Evolutionary conservation across 2,797 vertebrate species (phyloP).

Genomic region (Pogonophryne albipinna): DNA sequence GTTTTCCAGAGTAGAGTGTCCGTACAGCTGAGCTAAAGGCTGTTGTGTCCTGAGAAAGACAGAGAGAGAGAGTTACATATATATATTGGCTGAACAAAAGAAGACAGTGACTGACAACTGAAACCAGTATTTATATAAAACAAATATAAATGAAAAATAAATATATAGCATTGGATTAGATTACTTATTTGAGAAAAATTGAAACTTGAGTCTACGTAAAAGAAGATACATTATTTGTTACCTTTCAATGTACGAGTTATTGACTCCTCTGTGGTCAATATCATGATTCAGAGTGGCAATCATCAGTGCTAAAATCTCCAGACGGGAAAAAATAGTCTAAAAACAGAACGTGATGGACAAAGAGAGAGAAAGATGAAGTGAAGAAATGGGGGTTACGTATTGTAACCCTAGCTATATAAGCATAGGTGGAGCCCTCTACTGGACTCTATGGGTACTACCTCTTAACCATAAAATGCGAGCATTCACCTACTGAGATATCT

Average conservation of each 20-base stretch:
- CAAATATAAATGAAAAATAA: neutral
- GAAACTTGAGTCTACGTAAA: neutral
- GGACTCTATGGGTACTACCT: no score
- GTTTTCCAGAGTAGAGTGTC: slow-evolving; percentile 75
- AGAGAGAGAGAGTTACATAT: neutral
- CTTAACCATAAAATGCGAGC: no score
- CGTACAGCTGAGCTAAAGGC: slow-evolving; percentile 76
- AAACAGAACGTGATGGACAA: slow-evolving; percentile 11
- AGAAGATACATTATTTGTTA: slow-evolving; percentile 44
- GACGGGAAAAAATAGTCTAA: slow-evolving; percentile 86
- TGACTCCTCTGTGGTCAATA: slow-evolving; percentile 92
- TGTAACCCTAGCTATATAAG: no score
- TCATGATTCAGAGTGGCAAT: slow-evolving; percentile 92
- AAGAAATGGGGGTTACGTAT: no score
- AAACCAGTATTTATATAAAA: neutral
- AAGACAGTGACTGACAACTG: neutral
- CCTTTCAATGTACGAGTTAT: slow-evolving; percentile 92
- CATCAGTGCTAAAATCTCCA: slow-evolving; percentile 90
- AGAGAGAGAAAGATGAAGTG: neutral
- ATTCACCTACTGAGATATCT: no score
- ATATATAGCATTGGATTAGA: neutral
- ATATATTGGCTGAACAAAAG: neutral
- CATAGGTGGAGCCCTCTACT: no score
- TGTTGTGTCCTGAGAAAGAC: slow-evolving; percentile 68
- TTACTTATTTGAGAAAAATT: neutral